Percentiles rank a stretch among this genome's conserved stretches.
These are phyloP conservation scores for pig (Sus scrofa) DNA, from an alignment of 2,113 vertebrate species.

Conservation along the genomic window T2T-Sscrofa CM000820.6:81992501-81993000, in stretches of 20 bases:
- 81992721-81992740: constrained; percentile 66
- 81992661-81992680: constrained; percentile 55
- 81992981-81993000: constrained; percentile 50
- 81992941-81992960: constrained; percentile 9
- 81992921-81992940: constrained; percentile 61
- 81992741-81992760: constrained; percentile 72
- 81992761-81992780: constrained; percentile 65
- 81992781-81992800: background rate
- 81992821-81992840: constrained; percentile 75
- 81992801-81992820: constrained; percentile 56
- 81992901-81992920: background rate
- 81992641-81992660: constrained; percentile 46
- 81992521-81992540: background rate
- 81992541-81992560: background rate
- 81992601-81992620: background rate
- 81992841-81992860: constrained; percentile 60
- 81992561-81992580: background rate
- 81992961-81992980: constrained; percentile 49
- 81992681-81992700: constrained; percentile 57
- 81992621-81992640: constrained; percentile 20
- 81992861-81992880: constrained; percentile 25
- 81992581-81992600: background rate
- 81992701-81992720: constrained; percentile 63
- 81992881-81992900: constrained; percentile 56
- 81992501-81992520: background rate